phyloP scores from a whole-genome alignment of 2,113 vertebrate species.

The Crotalus helleri region DNA sequence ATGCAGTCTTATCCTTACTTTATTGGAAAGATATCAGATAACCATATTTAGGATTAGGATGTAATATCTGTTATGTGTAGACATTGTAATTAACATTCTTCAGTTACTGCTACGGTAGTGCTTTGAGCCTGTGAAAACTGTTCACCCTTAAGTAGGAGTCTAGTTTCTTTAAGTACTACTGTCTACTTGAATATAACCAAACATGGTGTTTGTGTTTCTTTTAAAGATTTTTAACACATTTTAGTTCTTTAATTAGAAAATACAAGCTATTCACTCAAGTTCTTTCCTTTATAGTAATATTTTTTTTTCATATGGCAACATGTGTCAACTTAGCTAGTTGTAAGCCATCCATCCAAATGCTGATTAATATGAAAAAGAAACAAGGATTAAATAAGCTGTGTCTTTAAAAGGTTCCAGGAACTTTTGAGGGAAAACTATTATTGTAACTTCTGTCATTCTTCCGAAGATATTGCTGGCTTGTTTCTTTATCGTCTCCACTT shows the following conservation, averaged over 20 bases:
- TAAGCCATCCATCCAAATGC: neutral
- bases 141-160: conserved; percentile 24
- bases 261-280: neutral
- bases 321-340: neutral
- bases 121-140: neutral
- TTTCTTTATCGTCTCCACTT: neutral
- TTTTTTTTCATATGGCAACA: neutral
- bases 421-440: neutral
- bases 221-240: conserved; percentile 38
- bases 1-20: neutral
- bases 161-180: conserved; percentile 41
- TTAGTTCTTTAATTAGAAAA: neutral
- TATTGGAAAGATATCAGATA: neutral
- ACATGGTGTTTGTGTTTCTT: conserved; percentile 26
- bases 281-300: neutral
- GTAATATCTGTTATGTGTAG: conserved; percentile 31
- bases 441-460: neutral
- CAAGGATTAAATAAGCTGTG: neutral
- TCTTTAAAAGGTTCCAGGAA: neutral
- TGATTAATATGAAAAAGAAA: neutral
- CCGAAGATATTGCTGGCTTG: neutral
- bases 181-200: conserved; percentile 48
- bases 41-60: conserved; percentile 56
- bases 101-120: conserved; percentile 19
- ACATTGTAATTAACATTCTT: conserved; percentile 51